Evolutionary conservation across 2,113 vertebrate genomes (phyloP).

Genomic region (Lota lota): DNA sequence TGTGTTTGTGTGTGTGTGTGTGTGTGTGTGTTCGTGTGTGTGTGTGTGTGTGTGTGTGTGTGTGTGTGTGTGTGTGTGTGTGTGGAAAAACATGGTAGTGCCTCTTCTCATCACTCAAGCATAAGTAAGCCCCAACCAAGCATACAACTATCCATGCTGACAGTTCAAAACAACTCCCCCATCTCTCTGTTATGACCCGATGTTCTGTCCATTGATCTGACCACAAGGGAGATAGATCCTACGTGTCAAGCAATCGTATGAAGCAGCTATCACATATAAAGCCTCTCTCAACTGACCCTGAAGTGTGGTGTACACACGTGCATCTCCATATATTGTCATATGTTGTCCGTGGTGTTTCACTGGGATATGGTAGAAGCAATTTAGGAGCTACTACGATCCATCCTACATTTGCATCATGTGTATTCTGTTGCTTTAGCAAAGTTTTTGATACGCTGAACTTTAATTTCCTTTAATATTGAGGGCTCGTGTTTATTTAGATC

Average conservation of each 20-base stretch:
- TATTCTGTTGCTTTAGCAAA: too few species aligned
- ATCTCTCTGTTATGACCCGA: slow-evolving; percentile 44
- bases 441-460: too few species aligned
- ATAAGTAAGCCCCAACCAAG: slow-evolving; percentile 48
- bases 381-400: too few species aligned
- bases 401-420: too few species aligned
- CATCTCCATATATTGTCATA: background rate
- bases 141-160: slow-evolving; percentile 36
- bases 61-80: too few species aligned
- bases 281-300: slow-evolving; percentile 10
- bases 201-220: slow-evolving; percentile 37
- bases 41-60: too few species aligned
- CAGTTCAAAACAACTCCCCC: slow-evolving; percentile 26
- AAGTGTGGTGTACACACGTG: background rate
- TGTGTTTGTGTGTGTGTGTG: too few species aligned
- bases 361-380: too few species aligned
- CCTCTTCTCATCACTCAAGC: slow-evolving; percentile 45
- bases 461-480: too few species aligned
- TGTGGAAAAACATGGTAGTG: background rate
- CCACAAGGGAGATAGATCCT: slow-evolving; percentile 28
- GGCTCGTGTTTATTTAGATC: background rate
- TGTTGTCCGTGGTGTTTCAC: too few species aligned
- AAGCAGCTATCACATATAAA: slow-evolving; percentile 15
- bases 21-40: too few species aligned
- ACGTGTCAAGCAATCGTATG: slow-evolving; percentile 13